phyloP scores from a whole-genome alignment of 2,888 invertebrate species.

The Lithophane semibrunnea region DNA sequence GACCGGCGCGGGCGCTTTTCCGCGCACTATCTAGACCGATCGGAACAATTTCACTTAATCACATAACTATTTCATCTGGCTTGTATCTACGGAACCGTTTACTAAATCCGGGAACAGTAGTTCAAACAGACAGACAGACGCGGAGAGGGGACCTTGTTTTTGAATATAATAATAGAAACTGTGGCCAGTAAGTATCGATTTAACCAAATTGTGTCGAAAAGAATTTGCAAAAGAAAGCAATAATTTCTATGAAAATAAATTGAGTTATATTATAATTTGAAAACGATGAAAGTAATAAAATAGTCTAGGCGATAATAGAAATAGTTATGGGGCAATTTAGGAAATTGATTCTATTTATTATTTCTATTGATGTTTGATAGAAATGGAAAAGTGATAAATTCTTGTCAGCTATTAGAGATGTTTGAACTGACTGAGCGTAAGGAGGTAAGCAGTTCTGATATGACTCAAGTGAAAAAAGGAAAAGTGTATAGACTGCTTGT shows the following conservation, averaged over 20 bases:
- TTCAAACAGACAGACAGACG: no score
- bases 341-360: slow-evolving; percentile 15
- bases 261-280: slow-evolving; percentile 15
- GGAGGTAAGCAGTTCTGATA: background rate
- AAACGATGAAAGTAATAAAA: slow-evolving; percentile 19
- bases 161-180: background rate
- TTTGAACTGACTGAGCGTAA: background rate
- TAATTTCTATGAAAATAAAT: slow-evolving; percentile 4
- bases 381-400: background rate
- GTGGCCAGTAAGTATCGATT: background rate
- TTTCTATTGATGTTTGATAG: background rate
- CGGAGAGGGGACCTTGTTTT: no score
- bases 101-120: slow-evolving; percentile 26
- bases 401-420: background rate
- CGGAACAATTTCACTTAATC: slow-evolving; percentile 66
- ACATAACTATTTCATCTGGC: slow-evolving; percentile 54
- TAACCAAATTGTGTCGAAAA: background rate
- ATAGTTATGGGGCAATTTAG: slow-evolving; percentile 22
- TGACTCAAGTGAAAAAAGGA: background rate
- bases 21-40: slow-evolving; percentile 61
- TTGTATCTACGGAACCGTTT: background rate
- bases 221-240: background rate
- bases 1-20: slow-evolving; percentile 64
- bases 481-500: background rate
- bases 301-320: background rate